Conservation (phyloP, 1,140 invertebrate species). For the Zaprionus vittiger region DNA sequence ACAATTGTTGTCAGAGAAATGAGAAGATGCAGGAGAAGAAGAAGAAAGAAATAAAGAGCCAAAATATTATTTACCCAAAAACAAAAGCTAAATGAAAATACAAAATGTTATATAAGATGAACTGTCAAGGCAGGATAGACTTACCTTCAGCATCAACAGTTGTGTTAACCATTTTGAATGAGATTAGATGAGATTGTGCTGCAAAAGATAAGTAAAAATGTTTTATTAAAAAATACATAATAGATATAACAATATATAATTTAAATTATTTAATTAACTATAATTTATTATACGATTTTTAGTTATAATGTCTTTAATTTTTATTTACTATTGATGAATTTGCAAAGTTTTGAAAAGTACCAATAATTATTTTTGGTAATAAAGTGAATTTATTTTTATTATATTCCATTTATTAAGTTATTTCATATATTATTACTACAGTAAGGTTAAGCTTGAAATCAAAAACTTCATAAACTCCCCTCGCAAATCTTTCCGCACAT, state of each 20-base stretch:
- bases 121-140: neutral
- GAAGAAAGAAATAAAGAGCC: conserved; percentile 1
- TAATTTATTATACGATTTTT: neutral
- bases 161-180: conserved; percentile 53
- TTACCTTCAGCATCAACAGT: conserved; percentile 54
- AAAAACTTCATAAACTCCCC: conserved; percentile 3
- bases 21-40: conserved; percentile 8
- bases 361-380: too few relatives aligned
- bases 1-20: conserved; percentile 31
- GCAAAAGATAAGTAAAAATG: conserved; percentile 8
- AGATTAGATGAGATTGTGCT: conserved; percentile 8
- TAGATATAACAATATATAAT: neutral
- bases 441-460: too few relatives aligned
- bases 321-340: too few relatives aligned
- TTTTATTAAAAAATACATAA: neutral
- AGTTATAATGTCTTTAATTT: neutral
- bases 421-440: too few relatives aligned
- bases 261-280: neutral
- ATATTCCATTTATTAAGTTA: too few relatives aligned
- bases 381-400: too few relatives aligned
- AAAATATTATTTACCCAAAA: conserved; percentile 19
- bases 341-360: too few relatives aligned
- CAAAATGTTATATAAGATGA: neutral
- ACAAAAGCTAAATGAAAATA: conserved; percentile 7
- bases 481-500: conserved; percentile 7